A percentile compares a stretch with the other conserved stretches of the same genome.
phyloP scores from a whole-genome alignment of 1,140 invertebrate genomes.

The Nephotettix cincticeps region DNA sequence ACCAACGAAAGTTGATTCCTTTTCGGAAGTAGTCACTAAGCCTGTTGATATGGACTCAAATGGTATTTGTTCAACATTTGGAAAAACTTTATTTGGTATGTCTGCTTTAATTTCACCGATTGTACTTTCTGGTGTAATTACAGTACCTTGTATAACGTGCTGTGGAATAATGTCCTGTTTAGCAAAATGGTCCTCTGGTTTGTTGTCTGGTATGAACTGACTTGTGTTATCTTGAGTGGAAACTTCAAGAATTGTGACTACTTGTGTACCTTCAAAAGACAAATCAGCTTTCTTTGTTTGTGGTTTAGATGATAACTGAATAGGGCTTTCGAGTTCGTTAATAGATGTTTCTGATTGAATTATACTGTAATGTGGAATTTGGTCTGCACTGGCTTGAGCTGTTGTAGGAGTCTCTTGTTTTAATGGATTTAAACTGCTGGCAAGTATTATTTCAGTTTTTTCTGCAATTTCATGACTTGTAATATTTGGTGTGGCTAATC shows the following conservation, averaged over 20 bases:
- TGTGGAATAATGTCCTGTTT: constrained; percentile 51
- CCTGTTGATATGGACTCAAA: constrained; percentile 35
- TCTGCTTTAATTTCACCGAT: constrained; percentile 20
- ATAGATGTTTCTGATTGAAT: constrained; percentile 41
- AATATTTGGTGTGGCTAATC: constrained; percentile 32
- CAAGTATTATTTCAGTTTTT: constrained; percentile 46
- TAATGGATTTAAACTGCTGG: constrained; percentile 44
- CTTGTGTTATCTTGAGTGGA: constrained; percentile 34
- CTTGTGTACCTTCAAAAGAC: constrained; percentile 39
- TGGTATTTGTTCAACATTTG: constrained; percentile 33
- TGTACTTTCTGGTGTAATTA: constrained; percentile 32
- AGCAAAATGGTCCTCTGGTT: constrained; percentile 41
- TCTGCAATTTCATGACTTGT: constrained; percentile 32
- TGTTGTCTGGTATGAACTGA: constrained; percentile 25
- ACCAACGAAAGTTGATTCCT: constrained; percentile 50
- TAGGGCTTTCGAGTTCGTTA: constrained; percentile 38
- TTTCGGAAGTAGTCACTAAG: constrained; percentile 33
- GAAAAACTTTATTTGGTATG: constrained; percentile 25
- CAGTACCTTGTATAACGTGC: constrained; percentile 53
- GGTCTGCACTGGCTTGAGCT: constrained; percentile 45
- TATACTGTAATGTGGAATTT: constrained; percentile 44
- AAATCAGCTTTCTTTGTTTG: constrained; percentile 38
- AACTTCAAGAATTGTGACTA: constrained; percentile 40
- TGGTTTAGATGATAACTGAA: constrained; percentile 31
- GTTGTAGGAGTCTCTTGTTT: constrained; percentile 35